Evolutionary conservation across 2,113 vertebrate genomes (phyloP), one percentile per base, ranked within the genome.

Genomic region (Melanostigma gelatinosum): DNA sequence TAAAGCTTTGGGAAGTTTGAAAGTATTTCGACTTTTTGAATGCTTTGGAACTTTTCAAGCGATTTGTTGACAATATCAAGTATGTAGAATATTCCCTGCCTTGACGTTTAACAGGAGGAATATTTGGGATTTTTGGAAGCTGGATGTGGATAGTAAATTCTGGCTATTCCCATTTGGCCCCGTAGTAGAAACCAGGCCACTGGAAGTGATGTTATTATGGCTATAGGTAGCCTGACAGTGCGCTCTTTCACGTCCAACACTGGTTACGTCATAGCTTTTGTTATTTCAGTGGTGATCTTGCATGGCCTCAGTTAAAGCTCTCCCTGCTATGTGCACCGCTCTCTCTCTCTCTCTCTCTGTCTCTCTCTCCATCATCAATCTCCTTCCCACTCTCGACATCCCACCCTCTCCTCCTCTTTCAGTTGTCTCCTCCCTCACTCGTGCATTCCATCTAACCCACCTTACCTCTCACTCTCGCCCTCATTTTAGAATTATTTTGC

Each of bases 211-310:
- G 60, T 73, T 85, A 78, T 86, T 82, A 52, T 75, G 63, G 32
- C 55, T 64, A 74, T 50, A 85, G 76, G 76, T 75, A 40, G 36
- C 52, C 64, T 67, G 63, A 78, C 68, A 67, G 62, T 54, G 77
- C 57, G 2, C 8, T 54, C 82, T 73, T 75, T 82, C 75, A 84
- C 64, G 44, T 64, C 63, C 75, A 73, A 50, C 34, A 54, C 73
- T 62, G 65, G 68, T 90, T 90, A 92, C 63, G 86, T 92, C 91
- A 90, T 66, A 13, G 63, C 77, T 79, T 88, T 85, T 86, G 74
- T 91, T 86, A 70, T 86, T 91, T 80, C 77, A 80, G 68, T 34
- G 42, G 54, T 12, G 8, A 55, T 89, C 78, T 85, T 88, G 92
- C 84, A 88, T 75, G 74, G 83, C 70, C 72, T 82, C 63, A 85